phyloP scores from a whole-genome alignment of 1,140 invertebrate species.

The Pemphigus obesinymphae region DNA sequence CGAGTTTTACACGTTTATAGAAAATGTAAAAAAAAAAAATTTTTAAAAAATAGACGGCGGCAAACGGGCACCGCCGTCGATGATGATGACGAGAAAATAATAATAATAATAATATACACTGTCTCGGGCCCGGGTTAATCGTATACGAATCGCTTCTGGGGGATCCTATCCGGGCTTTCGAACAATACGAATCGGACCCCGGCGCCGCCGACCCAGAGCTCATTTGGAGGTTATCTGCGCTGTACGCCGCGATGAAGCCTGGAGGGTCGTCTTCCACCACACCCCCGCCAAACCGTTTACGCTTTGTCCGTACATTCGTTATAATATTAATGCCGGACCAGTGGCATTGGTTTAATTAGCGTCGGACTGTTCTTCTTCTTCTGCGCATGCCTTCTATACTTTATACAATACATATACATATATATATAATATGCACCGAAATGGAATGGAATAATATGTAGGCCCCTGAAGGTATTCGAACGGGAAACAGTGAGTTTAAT shows the following conservation, averaged over 20 bases:
- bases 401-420: too few relatives aligned
- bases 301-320: neutral
- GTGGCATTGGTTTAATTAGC: constrained; percentile 37
- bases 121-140: neutral
- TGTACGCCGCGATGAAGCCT: neutral
- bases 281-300: neutral
- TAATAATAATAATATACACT: too few relatives aligned
- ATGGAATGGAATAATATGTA: too few relatives aligned
- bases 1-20: too few relatives aligned
- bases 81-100: neutral
- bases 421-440: too few relatives aligned
- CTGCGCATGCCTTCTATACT: too few relatives aligned
- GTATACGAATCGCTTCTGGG: constrained; percentile 17
- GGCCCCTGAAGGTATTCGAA: neutral
- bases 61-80: too few relatives aligned
- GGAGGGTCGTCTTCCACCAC: neutral
- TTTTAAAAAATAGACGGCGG: too few relatives aligned
- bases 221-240: neutral
- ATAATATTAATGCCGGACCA: neutral
- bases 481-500: neutral
- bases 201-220: neutral
- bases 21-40: too few relatives aligned
- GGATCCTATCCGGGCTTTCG: neutral
- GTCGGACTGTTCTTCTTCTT: neutral
- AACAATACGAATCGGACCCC: neutral